A percentile compares a stretch with the other conserved stretches of the same genome.
phyloP scores from a whole-genome alignment of 2,888 invertebrate species.

The Tuberolachnus salignus region DNA sequence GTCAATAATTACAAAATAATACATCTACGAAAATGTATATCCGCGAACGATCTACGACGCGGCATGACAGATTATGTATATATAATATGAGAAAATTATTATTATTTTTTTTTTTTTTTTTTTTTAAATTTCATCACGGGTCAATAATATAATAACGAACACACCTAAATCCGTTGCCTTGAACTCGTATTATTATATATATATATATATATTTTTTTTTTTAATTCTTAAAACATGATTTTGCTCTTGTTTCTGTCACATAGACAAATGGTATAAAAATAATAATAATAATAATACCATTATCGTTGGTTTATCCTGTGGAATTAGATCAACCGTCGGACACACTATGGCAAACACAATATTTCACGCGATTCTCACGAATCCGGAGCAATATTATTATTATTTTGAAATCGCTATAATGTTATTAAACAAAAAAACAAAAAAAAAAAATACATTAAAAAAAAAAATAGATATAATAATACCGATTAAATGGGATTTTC shows the following conservation, averaged over 20 bases:
- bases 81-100: neutral
- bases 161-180: slow-evolving; percentile 27
- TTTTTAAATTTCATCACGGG: slow-evolving; percentile 30
- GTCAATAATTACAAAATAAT: neutral
- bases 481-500: too few species aligned
- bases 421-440: too few species aligned
- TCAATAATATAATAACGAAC: neutral
- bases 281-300: too few species aligned
- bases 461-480: too few species aligned
- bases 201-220: neutral
- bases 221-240: slow-evolving; percentile 8
- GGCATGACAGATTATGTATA: neutral
- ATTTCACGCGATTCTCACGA: slow-evolving; percentile 8
- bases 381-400: neutral
- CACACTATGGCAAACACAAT: neutral
- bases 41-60: neutral
- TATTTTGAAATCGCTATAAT: neutral
- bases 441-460: too few species aligned
- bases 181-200: slow-evolving; percentile 21
- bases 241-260: slow-evolving; percentile 21
- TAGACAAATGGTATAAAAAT: neutral
- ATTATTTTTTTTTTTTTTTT: neutral
- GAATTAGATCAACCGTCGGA: neutral
- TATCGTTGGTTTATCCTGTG: neutral
- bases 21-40: neutral